A percentile compares a stretch with the other conserved stretches of the same genome.
These are phyloP conservation scores for Sternarchorhynchus goeldii DNA, from an alignment of 2,797 vertebrate genomes.

Conservation along the genomic window DNA sequence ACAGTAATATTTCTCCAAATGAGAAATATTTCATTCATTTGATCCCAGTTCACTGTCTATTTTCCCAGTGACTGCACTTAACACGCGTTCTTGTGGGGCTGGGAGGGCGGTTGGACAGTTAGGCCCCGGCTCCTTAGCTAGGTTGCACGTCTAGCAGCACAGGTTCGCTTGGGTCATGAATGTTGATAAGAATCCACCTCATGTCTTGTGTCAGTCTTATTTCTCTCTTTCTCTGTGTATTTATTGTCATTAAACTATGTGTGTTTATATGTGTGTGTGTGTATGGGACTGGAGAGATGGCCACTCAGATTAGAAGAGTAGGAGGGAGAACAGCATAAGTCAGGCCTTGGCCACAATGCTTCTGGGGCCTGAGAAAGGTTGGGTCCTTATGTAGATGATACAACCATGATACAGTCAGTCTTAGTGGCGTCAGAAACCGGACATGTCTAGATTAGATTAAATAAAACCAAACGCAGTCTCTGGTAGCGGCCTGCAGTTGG, in stretches of 20 bases:
- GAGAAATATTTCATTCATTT: not conserved
- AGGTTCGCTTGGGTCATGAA: not conserved
- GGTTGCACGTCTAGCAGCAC: conserved; percentile 17
- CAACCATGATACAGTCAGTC: conserved; percentile 54
- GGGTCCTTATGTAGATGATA: conserved; percentile 28
- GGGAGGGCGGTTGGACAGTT: too few species aligned
- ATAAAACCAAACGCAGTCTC: conserved; percentile 33
- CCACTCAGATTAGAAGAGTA: conserved; percentile 71
- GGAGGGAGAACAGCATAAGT: conserved; percentile 50
- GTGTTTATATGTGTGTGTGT: conserved; percentile 46
- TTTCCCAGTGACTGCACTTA: conserved; percentile 17
- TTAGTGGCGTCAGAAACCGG: conserved; percentile 42
- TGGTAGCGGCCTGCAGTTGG: conserved; percentile 31
- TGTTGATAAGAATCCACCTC: not conserved
- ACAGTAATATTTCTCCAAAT: not conserved
- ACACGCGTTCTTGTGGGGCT: not conserved
- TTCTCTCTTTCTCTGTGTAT: conserved; percentile 37
- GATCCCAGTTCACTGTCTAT: conserved; percentile 66
- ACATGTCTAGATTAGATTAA: conserved; percentile 1
- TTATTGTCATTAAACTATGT: conserved; percentile 25
- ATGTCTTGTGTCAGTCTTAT: not conserved
- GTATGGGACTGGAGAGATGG: conserved; percentile 57
- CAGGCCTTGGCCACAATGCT: not conserved
- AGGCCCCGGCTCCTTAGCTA: not conserved
- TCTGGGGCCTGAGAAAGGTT: not conserved